phyloP scores from a whole-genome alignment of 2,113 vertebrate species.

The Chaetops frenatus region DNA sequence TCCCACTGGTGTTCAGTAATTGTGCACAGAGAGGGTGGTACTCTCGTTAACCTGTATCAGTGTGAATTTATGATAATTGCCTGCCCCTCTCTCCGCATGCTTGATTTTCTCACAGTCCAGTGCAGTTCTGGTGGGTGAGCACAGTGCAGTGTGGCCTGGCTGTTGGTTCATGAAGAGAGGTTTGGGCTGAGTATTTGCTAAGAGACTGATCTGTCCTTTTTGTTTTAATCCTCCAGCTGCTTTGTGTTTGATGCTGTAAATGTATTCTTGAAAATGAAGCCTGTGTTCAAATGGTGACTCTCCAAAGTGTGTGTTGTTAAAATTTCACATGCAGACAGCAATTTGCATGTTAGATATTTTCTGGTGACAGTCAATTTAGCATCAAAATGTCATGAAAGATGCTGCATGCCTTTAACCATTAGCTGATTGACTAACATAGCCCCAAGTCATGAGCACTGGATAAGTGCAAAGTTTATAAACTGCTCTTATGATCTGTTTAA shows the following conservation, averaged over 20 bases:
- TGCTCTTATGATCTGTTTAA: background rate
- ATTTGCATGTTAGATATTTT: background rate
- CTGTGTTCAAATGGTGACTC: background rate
- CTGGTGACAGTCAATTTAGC: background rate
- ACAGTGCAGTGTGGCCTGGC: background rate
- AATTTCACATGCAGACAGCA: background rate
- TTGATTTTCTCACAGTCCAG: background rate
- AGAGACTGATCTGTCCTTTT: background rate
- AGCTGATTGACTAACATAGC: background rate
- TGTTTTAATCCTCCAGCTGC: background rate
- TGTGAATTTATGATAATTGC: background rate
- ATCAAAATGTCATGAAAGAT: background rate
- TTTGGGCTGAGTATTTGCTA: background rate
- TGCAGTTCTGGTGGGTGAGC: background rate
- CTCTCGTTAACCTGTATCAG: rapidly evolving
- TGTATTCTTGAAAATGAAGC: background rate
- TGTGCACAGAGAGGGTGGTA: rapidly evolving
- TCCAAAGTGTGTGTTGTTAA: background rate
- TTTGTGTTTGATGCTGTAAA: background rate
- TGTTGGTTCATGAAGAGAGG: rapidly evolving
- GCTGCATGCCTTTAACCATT: background rate
- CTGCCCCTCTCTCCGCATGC: background rate
- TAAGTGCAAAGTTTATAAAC: background rate
- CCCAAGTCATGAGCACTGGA: background rate
- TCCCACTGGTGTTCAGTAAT: background rate